Evolutionary conservation across 1,140 invertebrate species (phyloP).

Genomic region (Neodiprion virginianus): DNA sequence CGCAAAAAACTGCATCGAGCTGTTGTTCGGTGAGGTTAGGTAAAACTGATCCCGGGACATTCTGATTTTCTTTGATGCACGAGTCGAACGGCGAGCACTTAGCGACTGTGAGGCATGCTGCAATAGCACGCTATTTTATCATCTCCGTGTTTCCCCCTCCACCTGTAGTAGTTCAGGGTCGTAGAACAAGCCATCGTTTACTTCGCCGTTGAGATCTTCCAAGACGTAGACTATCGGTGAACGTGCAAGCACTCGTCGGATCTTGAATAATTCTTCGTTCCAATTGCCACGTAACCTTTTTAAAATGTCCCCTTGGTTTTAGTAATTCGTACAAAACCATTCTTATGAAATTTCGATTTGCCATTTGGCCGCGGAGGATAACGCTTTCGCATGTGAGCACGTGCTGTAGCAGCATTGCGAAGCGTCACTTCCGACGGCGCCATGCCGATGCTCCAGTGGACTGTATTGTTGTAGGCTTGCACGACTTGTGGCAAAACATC

Average conservation of each 20-base stretch:
- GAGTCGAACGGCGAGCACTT: too few relatives aligned
- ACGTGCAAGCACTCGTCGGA: neutral
- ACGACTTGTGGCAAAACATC: too few relatives aligned
- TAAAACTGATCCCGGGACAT: too few relatives aligned
- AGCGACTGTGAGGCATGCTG: too few relatives aligned
- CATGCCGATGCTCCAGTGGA: conserved; percentile 25
- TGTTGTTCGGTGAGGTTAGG: too few relatives aligned
- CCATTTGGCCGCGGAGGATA: neutral
- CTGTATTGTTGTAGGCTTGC: conserved; percentile 27
- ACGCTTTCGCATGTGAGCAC: neutral
- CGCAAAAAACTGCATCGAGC: too few relatives aligned
- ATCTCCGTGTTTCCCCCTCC: too few relatives aligned
- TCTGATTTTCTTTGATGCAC: too few relatives aligned
- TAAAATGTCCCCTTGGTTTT: neutral
- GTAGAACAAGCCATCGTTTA: neutral
- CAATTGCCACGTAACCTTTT: neutral
- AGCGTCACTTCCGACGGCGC: conserved; percentile 16
- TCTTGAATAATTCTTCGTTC: conserved; percentile 3
- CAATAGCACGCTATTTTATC: too few relatives aligned
- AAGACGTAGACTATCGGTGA: neutral
- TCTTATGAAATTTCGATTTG: neutral
- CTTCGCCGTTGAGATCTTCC: neutral
- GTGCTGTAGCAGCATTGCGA: conserved; percentile 12
- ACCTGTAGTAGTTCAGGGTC: neutral
- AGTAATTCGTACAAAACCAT: neutral